Percentiles rank a stretch among this genome's conserved stretches.
Evolutionary conservation across 1,140 invertebrate genomes (phyloP).

Genomic region (Zaprionus tsacasi): DNA sequence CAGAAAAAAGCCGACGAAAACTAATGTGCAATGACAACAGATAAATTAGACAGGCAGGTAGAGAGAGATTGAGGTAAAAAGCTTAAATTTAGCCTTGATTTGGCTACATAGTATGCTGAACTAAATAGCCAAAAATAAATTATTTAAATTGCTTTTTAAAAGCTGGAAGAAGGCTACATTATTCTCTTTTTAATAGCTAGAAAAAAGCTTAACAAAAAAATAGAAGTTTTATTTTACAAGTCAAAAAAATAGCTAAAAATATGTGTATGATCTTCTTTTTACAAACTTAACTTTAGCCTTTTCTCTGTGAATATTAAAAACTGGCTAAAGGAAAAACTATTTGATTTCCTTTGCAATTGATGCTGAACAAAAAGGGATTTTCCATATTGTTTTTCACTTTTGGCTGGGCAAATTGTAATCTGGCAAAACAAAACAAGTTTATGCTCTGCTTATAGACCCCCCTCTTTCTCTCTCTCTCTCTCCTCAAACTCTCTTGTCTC

Average conservation of each 20-base stretch:
- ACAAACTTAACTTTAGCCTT: no score
- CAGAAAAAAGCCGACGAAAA: conserved; percentile 14
- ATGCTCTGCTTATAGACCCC: not conserved
- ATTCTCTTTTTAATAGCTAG: no score
- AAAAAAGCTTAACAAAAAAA: no score
- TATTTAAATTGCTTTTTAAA: not conserved
- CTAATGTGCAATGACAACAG: conserved; percentile 24
- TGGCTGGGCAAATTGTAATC: not conserved
- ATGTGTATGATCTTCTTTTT: no score
- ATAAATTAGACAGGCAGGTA: not conserved
- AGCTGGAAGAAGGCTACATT: no score
- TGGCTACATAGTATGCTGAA: not conserved
- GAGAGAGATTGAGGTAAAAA: not conserved
- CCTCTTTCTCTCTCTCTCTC: not conserved
- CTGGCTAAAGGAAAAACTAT: not conserved
- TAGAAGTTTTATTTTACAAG: no score
- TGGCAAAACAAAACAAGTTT: not conserved
- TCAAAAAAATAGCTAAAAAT: no score
- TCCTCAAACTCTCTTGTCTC: not conserved
- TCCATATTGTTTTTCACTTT: not conserved
- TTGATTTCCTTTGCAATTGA: not conserved
- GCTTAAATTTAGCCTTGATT: not conserved
- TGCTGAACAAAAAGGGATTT: not conserved
- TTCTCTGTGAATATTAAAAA: no score
- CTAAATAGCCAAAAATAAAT: not conserved